These are phyloP conservation scores for Drosophila mettleri DNA, from an alignment of 2,888 invertebrate genomes.

Conservation along the genomic window DNA sequence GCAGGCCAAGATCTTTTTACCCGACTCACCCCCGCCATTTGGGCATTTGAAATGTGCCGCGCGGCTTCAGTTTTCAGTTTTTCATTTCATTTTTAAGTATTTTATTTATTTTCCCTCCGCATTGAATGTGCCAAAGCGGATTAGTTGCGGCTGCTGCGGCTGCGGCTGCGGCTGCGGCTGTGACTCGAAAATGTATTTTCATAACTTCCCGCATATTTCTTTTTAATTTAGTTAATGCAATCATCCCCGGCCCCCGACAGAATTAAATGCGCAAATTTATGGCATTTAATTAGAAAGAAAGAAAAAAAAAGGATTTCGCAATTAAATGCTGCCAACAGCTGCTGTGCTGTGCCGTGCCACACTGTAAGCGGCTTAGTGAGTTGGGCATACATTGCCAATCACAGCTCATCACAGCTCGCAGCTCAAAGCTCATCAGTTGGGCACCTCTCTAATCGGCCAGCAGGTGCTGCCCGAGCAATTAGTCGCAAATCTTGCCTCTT, in stretches of 20 bases:
- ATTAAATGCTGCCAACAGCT: constrained; percentile 33
- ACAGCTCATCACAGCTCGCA: constrained; percentile 31
- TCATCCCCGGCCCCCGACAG: constrained; percentile 26
- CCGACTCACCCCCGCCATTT: constrained; percentile 20
- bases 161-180: constrained; percentile 24
- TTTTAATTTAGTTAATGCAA: constrained; percentile 72
- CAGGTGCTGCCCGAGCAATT: constrained; percentile 36
- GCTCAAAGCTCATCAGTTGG: constrained; percentile 24
- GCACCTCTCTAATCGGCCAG: constrained; percentile 11
- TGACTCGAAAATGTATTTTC: constrained; percentile 28
- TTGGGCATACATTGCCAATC: constrained; percentile 12
- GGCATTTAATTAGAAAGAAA: constrained; percentile 53
- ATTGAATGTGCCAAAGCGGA: constrained; percentile 73
- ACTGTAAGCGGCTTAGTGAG: constrained; percentile 51
- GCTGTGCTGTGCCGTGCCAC: constrained; percentile 12
- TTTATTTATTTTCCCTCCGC: constrained; percentile 25
- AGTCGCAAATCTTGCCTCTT: constrained; percentile 21
- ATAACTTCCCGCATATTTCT: constrained; percentile 47
- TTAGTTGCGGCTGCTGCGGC: constrained; percentile 50
- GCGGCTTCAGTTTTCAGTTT: constrained; percentile 35
- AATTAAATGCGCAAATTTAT: constrained; percentile 53
- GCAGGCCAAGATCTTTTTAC: constrained; percentile 35
- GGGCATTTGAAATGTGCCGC: constrained; percentile 54
- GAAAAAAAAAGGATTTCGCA: constrained; percentile 49
- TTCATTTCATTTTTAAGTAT: constrained; percentile 24